These are phyloP conservation scores for Tolmerus cingulatus DNA, from an alignment of 2,888 invertebrate genomes.

Conservation along the genomic window DNA sequence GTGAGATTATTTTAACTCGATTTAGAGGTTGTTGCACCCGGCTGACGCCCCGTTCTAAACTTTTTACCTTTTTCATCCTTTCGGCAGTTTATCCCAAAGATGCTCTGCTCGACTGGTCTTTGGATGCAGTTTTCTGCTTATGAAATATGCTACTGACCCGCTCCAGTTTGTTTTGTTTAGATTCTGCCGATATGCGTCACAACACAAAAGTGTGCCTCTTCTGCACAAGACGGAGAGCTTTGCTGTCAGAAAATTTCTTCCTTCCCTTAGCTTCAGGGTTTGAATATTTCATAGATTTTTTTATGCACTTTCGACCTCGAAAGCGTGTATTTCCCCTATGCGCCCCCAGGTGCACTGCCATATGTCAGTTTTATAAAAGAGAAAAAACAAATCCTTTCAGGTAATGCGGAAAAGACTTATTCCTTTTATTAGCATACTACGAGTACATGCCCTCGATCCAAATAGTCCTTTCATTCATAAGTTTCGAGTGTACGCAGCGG, in stretches of 20 bases:
- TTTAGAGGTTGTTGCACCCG: background rate
- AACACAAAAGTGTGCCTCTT: background rate
- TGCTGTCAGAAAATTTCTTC: background rate
- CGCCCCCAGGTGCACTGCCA: background rate
- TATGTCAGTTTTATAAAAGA: background rate
- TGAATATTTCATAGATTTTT: background rate
- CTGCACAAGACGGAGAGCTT: constrained; percentile 5
- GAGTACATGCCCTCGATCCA: background rate
- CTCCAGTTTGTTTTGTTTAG: constrained; percentile 21
- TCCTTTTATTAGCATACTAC: background rate
- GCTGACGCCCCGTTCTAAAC: background rate
- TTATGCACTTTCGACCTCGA: constrained; percentile 7
- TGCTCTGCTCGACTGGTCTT: background rate
- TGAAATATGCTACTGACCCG: background rate
- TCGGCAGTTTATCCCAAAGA: background rate
- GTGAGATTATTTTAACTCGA: background rate
- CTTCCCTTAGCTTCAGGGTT: background rate
- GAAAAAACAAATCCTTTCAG: background rate
- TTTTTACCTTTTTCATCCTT: background rate
- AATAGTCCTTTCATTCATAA: background rate
- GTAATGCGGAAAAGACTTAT: background rate
- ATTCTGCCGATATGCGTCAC: constrained; percentile 6
- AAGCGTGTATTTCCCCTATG: background rate
- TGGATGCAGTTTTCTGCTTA: background rate
- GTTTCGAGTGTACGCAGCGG: background rate